Evolutionary conservation across 1,140 invertebrate genomes (phyloP).

Genomic region (Diploscapter pachys): DNA sequence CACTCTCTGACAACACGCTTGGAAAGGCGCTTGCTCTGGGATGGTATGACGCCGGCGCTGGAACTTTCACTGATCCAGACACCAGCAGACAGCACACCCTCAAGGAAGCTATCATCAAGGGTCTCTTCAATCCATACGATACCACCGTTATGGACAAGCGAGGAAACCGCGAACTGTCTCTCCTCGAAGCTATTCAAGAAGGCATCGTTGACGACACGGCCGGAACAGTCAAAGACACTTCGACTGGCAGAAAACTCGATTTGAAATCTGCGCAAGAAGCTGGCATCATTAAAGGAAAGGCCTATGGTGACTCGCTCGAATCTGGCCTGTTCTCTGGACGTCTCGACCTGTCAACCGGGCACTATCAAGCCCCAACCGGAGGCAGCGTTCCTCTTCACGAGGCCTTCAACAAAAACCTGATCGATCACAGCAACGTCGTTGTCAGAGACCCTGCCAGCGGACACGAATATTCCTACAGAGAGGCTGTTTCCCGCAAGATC

Average conservation of each 20-base stretch:
- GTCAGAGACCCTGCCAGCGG: conserved; percentile 74
- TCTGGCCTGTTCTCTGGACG: conserved; percentile 61
- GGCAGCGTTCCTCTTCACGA: conserved; percentile 72
- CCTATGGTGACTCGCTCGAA: conserved; percentile 73
- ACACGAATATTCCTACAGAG: conserved; percentile 70
- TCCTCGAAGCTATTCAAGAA: conserved; percentile 76
- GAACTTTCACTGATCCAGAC: conserved; percentile 75
- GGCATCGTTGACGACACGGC: conserved; percentile 77
- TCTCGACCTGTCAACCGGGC: conserved; percentile 58
- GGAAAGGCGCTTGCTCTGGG: conserved; percentile 80
- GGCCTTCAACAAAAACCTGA: conserved; percentile 71
- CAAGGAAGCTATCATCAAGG: conserved; percentile 73
- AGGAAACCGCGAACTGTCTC: conserved; percentile 73
- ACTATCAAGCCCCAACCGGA: conserved; percentile 72
- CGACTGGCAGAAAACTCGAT: conserved; percentile 71
- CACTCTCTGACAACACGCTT: conserved; percentile 59
- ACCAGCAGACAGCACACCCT: conserved; percentile 73
- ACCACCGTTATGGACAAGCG: conserved; percentile 77
- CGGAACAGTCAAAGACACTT: conserved; percentile 74
- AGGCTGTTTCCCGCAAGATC: conserved; percentile 71
- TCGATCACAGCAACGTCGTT: conserved; percentile 74
- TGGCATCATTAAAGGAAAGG: conserved; percentile 74
- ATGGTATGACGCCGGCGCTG: conserved; percentile 74
- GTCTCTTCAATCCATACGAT: conserved; percentile 75
- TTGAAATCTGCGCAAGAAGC: conserved; percentile 75